phyloP scores from a whole-genome alignment of 2,113 vertebrate species.

The Beaufortia kweichowensis region DNA sequence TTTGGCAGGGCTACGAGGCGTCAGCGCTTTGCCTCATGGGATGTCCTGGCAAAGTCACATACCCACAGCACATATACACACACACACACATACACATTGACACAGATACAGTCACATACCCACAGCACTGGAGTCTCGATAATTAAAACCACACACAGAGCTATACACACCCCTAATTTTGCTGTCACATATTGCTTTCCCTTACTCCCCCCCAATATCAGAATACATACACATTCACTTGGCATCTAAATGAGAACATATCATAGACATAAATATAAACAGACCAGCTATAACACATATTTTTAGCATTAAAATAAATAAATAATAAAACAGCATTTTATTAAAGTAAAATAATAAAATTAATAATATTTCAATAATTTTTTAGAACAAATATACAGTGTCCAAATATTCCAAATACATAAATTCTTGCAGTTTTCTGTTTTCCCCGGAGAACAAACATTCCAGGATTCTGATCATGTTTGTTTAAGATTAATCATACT shows the following conservation, averaged over 20 bases:
- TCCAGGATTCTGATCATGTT: conserved; percentile 13
- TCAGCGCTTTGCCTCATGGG: conserved; percentile 60
- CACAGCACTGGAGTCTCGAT: conserved; percentile 50
- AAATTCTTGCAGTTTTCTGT: neutral
- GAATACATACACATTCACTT: conserved; percentile 10
- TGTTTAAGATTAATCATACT: conserved; percentile 19
- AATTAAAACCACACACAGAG: conserved; percentile 57
- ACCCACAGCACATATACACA: conserved; percentile 49
- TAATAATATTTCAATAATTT: too few relatives aligned
- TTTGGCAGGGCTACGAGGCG: conserved; percentile 60
- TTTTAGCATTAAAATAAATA: too few relatives aligned
- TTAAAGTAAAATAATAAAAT: too few relatives aligned
- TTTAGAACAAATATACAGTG: neutral
- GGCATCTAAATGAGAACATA: neutral
- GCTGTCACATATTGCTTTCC: neutral
- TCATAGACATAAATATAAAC: too few relatives aligned
- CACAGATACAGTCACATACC: conserved; percentile 48
- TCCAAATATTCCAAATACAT: conserved; percentile 16
- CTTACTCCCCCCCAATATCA: conserved; percentile 16
- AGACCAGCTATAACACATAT: too few relatives aligned
- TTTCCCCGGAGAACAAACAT: neutral
- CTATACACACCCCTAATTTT: conserved; percentile 25
- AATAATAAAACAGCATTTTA: too few relatives aligned
- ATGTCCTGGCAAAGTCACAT: conserved; percentile 59
- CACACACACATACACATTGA: conserved; percentile 41